These are phyloP conservation scores for human (Homo sapiens) DNA, from an alignment of 2,113 vertebrate species.

Conservation along the genomic window GRCh38 chr1:163667001-163667500, in stretches of 20 bases:
- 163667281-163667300: neutral
- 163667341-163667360: neutral
- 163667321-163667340: neutral
- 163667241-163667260: neutral
- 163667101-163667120: neutral
- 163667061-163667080: neutral
- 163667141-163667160: neutral
- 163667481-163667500: neutral
- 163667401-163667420: neutral
- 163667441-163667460: neutral
- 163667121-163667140: neutral
- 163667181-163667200: neutral
- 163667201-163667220: neutral
- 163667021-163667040: neutral
- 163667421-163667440: neutral
- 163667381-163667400: too few relatives aligned
- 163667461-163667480: neutral
- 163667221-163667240: neutral
- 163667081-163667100: neutral
- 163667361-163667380: neutral
- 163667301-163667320: neutral
- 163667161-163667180: neutral
- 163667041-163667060: neutral
- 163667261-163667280: neutral
- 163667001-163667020: neutral